Base-by-base conservation (phyloP, 1,140 invertebrate species). In the Ceratina australensis region DNA sequence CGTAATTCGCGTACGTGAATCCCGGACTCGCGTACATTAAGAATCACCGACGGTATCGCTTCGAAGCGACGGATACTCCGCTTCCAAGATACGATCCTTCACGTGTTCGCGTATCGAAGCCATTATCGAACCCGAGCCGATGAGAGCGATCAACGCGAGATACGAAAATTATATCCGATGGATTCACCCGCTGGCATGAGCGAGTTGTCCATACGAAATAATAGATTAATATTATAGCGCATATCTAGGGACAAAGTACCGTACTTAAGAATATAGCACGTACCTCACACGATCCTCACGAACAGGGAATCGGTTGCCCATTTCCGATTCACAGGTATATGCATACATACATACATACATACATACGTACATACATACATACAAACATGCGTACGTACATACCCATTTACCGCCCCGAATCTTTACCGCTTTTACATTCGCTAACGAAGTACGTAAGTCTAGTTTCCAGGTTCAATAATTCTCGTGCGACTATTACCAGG, bases 401-500 rank as follows among this genome's bases (percentile, higher is more conserved):
- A 16, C 57, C 49, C 50, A 2, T 18, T 52, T 18, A 13, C 18
- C 50, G 13, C 50, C 50, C 50, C 56, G 22, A 76, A 42, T 63
- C 33, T 15, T 33, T 12, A 22, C 66, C 22, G 50, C 50, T 67
- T 65, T 73, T 47, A 72, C 68, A 50, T 47, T 33, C 16, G 54
- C 61, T 49, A 67, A 60, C 63, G 56, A 47, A 33, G 28, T 33
- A 33, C 28, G 26, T 18, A 61, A 79, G 10, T 60, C 63, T 66
- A 72, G 69, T 57, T 59, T 64, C 16, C 68, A 49, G 59, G 24
- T 49, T 72, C 56, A 78, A 57, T n/a, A 65, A 66, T 66, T 60
- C 59, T 74, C 72, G 72, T 72, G 71, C 74, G 72, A 20, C 61
- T 67, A 56, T 64, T 61, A 57, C 49, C 64, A 78, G 77, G 12